A percentile compares a stretch with the other conserved stretches of the same genome.
phyloP scores from a whole-genome alignment of 2,888 invertebrate species.

The Junonia oenone region DNA sequence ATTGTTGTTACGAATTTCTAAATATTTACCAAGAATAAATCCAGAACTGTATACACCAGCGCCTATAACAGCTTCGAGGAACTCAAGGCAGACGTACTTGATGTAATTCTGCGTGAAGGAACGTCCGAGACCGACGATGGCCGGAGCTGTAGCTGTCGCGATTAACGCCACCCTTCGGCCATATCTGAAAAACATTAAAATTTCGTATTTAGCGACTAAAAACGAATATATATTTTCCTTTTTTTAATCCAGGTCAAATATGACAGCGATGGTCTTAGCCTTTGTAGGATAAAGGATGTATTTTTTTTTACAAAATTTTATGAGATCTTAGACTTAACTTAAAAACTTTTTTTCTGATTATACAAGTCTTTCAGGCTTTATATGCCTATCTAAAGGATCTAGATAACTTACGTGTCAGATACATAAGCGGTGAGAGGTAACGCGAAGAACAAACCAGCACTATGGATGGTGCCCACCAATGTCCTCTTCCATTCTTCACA shows the following conservation, averaged over 20 bases:
- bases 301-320: too few relatives aligned
- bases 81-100: slow-evolving; percentile 55
- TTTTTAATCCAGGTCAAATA: too few relatives aligned
- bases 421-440: slow-evolving; percentile 73
- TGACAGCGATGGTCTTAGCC: too few relatives aligned
- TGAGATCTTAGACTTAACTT: too few relatives aligned
- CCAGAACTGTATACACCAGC: slow-evolving; percentile 63
- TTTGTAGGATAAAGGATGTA: too few relatives aligned
- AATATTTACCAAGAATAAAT: slow-evolving; percentile 51
- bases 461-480: slow-evolving; percentile 78
- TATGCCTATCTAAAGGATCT: too few relatives aligned
- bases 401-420: slow-evolving; percentile 74
- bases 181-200: slow-evolving; percentile 30
- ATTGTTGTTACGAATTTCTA: too few relatives aligned
- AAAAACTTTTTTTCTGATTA: too few relatives aligned
- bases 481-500: slow-evolving; percentile 77
- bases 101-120: slow-evolving; percentile 41
- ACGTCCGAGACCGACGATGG: slow-evolving; percentile 33
- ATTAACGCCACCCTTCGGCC: slow-evolving; percentile 41
- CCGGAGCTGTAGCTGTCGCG: slow-evolving; percentile 41
- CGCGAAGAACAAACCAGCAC: slow-evolving; percentile 73
- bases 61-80: slow-evolving; percentile 55
- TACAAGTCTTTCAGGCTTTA: too few relatives aligned
- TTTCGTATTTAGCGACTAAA: too few relatives aligned
- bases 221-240: too few relatives aligned